Evolutionary conservation across 2,797 vertebrate species (phyloP).

Genomic region (Myioborus melanocephalus): DNA sequence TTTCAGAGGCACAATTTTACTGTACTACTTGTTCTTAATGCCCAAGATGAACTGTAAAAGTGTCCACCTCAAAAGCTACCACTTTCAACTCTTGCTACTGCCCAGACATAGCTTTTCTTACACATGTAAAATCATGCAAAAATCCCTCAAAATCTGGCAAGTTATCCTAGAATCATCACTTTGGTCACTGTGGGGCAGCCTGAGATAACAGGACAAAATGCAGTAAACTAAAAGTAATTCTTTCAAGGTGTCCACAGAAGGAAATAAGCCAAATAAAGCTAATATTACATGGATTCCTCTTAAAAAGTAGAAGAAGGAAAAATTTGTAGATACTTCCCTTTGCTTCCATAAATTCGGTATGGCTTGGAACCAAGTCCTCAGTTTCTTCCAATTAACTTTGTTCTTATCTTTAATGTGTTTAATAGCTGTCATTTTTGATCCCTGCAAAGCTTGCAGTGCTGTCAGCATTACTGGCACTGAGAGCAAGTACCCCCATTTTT

Average conservation of each 20-base stretch:
- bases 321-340: background rate
- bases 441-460: background rate
- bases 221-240: background rate
- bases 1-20: background rate
- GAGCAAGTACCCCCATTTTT: background rate
- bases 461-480: background rate
- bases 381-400: background rate
- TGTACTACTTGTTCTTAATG: background rate
- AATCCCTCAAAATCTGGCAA: background rate
- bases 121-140: background rate
- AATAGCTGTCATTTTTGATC: background rate
- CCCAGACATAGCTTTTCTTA: background rate
- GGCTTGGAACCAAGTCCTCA: background rate
- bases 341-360: background rate
- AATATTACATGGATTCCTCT: background rate
- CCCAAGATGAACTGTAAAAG: background rate
- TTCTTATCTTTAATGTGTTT: background rate
- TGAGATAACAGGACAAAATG: background rate
- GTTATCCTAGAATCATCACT: background rate
- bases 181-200: background rate
- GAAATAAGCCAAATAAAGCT: background rate
- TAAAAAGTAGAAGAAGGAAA: background rate
- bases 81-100: background rate
- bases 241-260: background rate
- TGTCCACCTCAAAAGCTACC: background rate